Evolutionary conservation across 2,797 vertebrate genomes (phyloP).

Genomic region (Pseudopleuronectes americanus): DNA sequence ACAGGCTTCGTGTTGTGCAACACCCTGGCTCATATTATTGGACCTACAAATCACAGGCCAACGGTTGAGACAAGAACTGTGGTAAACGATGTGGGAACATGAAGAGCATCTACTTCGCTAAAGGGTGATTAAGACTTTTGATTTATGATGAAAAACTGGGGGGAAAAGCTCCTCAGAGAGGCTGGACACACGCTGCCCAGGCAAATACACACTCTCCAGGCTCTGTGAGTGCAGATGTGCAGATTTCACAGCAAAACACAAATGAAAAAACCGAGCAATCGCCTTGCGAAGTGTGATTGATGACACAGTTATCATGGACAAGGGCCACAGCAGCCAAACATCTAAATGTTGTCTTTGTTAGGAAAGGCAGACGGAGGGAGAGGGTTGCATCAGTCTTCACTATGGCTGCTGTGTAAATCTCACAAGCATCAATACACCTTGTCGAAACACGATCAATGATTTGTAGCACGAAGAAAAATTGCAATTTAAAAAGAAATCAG

Average conservation of each 20-base stretch:
- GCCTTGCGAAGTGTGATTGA: constrained; percentile 25
- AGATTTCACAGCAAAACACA: background rate
- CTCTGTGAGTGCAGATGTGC: constrained; percentile 3
- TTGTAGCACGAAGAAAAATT: constrained; percentile 5
- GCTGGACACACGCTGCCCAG: constrained; percentile 7
- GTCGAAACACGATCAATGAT: background rate
- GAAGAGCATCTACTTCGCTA: constrained; percentile 18
- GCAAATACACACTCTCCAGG: background rate
- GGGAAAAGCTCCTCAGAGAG: background rate
- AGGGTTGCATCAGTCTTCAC: constrained; percentile 1
- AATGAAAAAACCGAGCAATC: background rate
- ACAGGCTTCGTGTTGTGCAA: constrained; percentile 47
- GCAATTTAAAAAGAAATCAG: constrained; percentile 6
- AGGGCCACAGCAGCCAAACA: constrained; percentile 17
- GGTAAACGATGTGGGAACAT: constrained; percentile 29
- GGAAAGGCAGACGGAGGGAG: background rate
- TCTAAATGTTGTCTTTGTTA: constrained; percentile 1
- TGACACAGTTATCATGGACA: constrained; percentile 3
- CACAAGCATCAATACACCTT: background rate
- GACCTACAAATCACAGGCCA: constrained; percentile 49
- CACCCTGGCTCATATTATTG: constrained; percentile 50
- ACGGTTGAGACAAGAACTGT: constrained; percentile 1
- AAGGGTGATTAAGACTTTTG: constrained; percentile 26
- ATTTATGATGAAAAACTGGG: constrained; percentile 28
- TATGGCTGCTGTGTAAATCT: background rate